A percentile compares a stretch with the other conserved stretches of the same genome.
These are phyloP conservation scores for Sula dactylatra DNA, from an alignment of 2,113 vertebrate species.

Conservation along the genomic window DNA sequence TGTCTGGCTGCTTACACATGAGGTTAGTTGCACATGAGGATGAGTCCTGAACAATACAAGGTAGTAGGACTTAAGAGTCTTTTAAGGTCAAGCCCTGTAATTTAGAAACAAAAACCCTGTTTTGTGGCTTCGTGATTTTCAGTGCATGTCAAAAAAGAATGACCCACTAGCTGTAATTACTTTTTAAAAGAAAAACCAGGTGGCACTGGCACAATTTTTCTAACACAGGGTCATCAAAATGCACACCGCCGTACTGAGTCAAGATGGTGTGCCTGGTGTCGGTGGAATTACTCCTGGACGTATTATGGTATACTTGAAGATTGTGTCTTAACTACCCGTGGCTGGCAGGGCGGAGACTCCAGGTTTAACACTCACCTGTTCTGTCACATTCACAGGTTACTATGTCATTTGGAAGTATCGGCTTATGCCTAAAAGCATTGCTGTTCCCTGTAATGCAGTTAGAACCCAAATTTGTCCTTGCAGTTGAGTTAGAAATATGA, in stretches of 20 bases:
- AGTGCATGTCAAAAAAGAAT: background rate
- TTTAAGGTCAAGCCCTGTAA: background rate
- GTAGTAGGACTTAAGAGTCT: background rate
- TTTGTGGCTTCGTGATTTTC: background rate
- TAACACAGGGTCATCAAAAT: background rate
- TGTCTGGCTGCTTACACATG: background rate
- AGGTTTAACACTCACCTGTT: background rate
- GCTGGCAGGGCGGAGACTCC: background rate
- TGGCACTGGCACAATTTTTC: background rate
- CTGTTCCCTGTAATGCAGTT: background rate
- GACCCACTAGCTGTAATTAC: background rate
- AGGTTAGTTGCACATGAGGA: background rate
- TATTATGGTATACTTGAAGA: background rate
- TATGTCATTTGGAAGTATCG: background rate
- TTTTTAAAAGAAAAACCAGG: background rate
- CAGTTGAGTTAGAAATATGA: background rate
- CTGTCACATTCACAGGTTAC: background rate
- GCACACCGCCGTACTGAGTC: background rate
- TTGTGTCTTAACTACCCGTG: background rate
- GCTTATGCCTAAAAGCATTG: background rate
- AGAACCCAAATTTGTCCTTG: background rate
- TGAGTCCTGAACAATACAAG: background rate
- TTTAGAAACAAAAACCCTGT: background rate
- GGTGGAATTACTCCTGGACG: rapidly evolving
- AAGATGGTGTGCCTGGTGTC: background rate